These are phyloP conservation scores for Aspidiotus rigidus DNA, from an alignment of 2,888 invertebrate species.

Conservation along the genomic window DNA sequence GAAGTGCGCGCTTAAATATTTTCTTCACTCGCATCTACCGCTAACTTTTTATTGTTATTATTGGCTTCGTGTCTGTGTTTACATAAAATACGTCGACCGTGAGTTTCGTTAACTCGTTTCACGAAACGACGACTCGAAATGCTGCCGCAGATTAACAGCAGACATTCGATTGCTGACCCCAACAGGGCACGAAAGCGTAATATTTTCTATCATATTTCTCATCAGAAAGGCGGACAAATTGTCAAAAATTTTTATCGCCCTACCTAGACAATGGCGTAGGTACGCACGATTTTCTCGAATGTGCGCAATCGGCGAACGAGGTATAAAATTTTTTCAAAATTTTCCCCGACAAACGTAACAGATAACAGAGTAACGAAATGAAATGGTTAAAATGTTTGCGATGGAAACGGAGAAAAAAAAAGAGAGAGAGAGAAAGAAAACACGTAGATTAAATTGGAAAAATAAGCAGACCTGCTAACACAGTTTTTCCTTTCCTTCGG, in stretches of 20 bases:
- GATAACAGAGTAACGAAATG: neutral
- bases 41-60: constrained; percentile 1
- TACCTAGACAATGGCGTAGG: no score
- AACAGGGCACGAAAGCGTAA: neutral
- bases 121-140: neutral
- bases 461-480: constrained; percentile 4
- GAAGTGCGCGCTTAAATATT: no score
- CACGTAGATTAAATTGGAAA: constrained; percentile 2
- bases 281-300: no score
- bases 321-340: neutral
- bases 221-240: no score
- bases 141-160: neutral
- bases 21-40: neutral
- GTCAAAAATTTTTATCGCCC: no score
- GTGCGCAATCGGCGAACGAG: no score
- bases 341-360: neutral
- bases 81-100: neutral
- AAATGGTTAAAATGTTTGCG: neutral
- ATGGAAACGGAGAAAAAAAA: no score
- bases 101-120: neutral
- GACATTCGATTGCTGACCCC: neutral
- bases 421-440: neutral
- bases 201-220: no score
- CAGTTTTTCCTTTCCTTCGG: neutral
- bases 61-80: neutral